Percentiles rank a stretch among this genome's conserved stretches.
These are phyloP conservation scores for Nyleta sp. DNA, from an alignment of 2,888 invertebrate genomes.

Conservation along the genomic window DNA sequence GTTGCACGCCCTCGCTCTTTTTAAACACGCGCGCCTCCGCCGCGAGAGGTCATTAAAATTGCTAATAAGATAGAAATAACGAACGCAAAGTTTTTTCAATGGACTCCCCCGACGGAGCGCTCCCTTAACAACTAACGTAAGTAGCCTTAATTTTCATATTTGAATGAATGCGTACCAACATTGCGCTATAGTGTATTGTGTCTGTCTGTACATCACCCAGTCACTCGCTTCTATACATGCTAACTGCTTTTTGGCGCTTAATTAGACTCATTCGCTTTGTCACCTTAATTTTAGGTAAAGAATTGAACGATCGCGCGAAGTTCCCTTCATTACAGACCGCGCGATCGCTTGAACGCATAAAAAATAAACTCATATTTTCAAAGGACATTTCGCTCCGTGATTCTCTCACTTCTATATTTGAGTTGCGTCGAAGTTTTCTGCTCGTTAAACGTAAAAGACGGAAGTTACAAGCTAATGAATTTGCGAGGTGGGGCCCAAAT, in stretches of 20 bases:
- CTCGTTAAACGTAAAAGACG: too few species aligned
- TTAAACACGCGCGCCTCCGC: slow-evolving; percentile 10
- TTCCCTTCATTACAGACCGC: slow-evolving; percentile 24
- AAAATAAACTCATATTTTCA: background rate
- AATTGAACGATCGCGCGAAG: background rate
- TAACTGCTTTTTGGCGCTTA: slow-evolving; percentile 27
- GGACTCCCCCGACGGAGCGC: slow-evolving; percentile 1
- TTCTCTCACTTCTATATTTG: too few species aligned
- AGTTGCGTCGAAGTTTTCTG: too few species aligned
- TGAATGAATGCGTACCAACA: slow-evolving; percentile 77
- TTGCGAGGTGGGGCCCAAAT: background rate
- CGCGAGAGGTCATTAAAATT: slow-evolving; percentile 19
- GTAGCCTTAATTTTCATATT: slow-evolving; percentile 46
- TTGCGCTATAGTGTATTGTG: slow-evolving; percentile 72
- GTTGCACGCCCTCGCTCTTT: background rate
- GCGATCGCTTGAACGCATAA: background rate
- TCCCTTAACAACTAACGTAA: slow-evolving; percentile 40
- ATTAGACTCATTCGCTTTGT: slow-evolving; percentile 28
- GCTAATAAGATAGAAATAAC: slow-evolving; percentile 30
- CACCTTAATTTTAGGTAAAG: slow-evolving; percentile 13
- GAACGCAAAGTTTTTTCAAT: slow-evolving; percentile 1
- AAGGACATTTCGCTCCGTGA: too few species aligned
- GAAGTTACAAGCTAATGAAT: too few species aligned
- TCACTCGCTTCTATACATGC: slow-evolving; percentile 30
- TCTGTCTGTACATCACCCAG: slow-evolving; percentile 64